These are phyloP conservation scores for Ochropleura plecta DNA, from an alignment of 2,888 invertebrate species.

Conservation along the genomic window DNA sequence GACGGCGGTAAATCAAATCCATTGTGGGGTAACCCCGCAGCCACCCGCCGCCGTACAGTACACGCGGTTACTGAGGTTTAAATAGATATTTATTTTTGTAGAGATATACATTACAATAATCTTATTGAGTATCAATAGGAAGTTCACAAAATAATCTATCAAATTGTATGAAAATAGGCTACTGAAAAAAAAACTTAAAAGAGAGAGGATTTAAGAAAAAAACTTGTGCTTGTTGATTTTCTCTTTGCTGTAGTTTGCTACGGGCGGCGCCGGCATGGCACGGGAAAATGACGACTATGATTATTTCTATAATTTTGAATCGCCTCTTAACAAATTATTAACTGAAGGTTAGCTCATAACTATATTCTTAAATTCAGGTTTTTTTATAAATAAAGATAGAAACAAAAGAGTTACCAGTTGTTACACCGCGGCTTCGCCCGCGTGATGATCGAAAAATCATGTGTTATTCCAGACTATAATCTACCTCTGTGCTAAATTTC, in stretches of 20 bases:
- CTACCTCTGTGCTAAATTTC: too few relatives aligned
- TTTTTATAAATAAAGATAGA: neutral
- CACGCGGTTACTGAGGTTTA: slow-evolving; percentile 46
- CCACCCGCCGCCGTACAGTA: slow-evolving; percentile 23
- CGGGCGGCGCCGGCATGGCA: too few relatives aligned
- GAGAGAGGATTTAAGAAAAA: neutral
- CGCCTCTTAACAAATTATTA: neutral
- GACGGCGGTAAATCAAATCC: slow-evolving; percentile 74
- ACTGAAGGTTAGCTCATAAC: neutral
- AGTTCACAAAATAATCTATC: neutral
- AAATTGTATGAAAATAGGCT: neutral
- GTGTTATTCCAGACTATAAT: too few relatives aligned
- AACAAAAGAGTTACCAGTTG: neutral
- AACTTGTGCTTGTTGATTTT: neutral
- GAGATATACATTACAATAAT: neutral
- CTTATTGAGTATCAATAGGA: neutral
- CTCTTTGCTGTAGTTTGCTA: too few relatives aligned
- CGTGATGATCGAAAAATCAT: too few relatives aligned
- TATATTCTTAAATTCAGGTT: neutral
- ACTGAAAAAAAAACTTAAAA: too few relatives aligned
- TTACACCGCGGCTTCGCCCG: too few relatives aligned
- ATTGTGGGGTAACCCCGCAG: slow-evolving; percentile 41
- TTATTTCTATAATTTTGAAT: neutral
- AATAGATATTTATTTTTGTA: slow-evolving; percentile 35
- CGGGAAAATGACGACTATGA: neutral